These are phyloP conservation scores for Corythornis madagascariensis DNA, from an alignment of 2,113 vertebrate genomes.

Conservation along the genomic window DNA sequence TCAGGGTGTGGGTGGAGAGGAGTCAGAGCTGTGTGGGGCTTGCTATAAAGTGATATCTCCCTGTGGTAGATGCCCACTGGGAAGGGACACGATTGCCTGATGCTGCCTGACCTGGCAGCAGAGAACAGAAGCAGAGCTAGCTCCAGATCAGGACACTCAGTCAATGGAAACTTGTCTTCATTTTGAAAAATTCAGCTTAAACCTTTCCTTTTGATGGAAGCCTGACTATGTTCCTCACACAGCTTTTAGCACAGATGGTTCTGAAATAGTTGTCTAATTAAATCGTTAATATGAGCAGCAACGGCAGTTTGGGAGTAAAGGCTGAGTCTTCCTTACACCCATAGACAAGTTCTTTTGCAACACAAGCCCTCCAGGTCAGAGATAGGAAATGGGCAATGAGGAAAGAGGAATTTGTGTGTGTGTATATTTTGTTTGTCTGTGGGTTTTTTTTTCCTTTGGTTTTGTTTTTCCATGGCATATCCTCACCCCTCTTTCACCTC, in stretches of 20 bases:
- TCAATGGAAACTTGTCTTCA: background rate
- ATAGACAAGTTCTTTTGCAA: background rate
- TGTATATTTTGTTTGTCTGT: too few relatives aligned
- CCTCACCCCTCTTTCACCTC: background rate
- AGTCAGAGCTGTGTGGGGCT: background rate
- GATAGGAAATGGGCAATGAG: background rate
- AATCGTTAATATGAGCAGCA: background rate
- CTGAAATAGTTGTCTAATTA: background rate
- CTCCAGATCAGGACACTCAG: background rate
- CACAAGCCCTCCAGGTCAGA: background rate
- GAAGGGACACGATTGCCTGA: background rate
- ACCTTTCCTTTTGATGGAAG: background rate
- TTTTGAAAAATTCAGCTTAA: background rate
- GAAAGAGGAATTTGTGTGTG: background rate
- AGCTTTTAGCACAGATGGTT: background rate
- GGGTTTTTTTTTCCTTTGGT: background rate
- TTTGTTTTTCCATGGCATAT: background rate
- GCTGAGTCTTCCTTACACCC: background rate
- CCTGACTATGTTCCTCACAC: background rate
- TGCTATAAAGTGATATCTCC: background rate
- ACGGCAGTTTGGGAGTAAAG: background rate
- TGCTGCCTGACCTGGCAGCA: background rate
- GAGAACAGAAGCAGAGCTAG: background rate
- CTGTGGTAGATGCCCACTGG: rapidly evolving
- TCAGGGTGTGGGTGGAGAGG: background rate